Evolutionary conservation across 2,797 vertebrate species (phyloP), one percentile per base, ranked within the genome.

Genomic region (Mormyrus hasselquistii): DNA sequence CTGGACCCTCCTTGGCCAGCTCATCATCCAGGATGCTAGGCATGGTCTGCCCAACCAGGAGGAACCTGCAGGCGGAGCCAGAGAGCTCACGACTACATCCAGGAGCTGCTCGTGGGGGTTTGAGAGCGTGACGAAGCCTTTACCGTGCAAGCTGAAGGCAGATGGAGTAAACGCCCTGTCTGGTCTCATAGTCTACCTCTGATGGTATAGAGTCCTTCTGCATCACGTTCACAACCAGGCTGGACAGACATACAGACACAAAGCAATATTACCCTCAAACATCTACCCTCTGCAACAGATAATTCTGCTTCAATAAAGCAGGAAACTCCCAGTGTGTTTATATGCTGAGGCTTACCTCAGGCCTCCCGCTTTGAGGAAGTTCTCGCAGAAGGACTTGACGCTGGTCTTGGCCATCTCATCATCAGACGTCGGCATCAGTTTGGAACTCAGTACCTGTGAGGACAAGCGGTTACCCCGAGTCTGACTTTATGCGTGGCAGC

Each of bases 351-450:
- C 95, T 92, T 94, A 99, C 99, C 98, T 99, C 91, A 99, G 94
- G 49, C 99, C 99, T 91, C 98, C 98, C 52, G 99, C 99, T 96
- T 97, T 99, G 41, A 99, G 97, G 93, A 99, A 99, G 92, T 99
- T 99, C 93, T 99, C 98, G 92, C 99, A 99, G 96, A 99, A 99
- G 2, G 99, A 99, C 92, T 97, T 99, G 91, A 98, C 99, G 93
- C 98, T 99, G 88, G 97, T 99, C 96, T 99, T 98, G 87, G 98
- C 99, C 99, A 99, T 99, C 93, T 99, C 99, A 91, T 99, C 99
- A 91, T 99, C 98, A 50, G 98, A 98, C 12, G 98, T 99, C 89
- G 99, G 99, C 98, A 99, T 99, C 91, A 99, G 95, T 93, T 99
- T 99, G 90, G 98, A 99, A 94, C 99, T 99, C 91, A 99, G 95